Percentiles rank a stretch among this genome's conserved stretches.
These are phyloP conservation scores for Polydrusus cervinus DNA, from an alignment of 2,888 invertebrate species.

Conservation along the genomic window DNA sequence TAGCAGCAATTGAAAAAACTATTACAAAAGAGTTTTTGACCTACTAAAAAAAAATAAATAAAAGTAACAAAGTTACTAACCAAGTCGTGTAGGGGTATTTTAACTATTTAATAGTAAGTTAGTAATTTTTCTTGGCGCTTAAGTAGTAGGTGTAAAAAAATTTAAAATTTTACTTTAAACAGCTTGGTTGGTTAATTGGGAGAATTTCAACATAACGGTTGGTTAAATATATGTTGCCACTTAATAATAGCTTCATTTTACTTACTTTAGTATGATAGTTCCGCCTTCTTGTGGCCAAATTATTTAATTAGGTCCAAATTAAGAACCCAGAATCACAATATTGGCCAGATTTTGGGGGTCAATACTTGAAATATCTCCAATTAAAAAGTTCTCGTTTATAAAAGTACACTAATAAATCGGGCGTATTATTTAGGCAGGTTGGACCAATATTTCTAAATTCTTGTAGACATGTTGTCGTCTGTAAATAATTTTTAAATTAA, in stretches of 20 bases:
- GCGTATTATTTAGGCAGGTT: too few relatives aligned
- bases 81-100: constrained; percentile 1
- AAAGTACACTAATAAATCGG: too few relatives aligned
- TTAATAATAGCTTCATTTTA: not conserved
- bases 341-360: too few relatives aligned
- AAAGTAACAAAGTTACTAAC: constrained; percentile 8
- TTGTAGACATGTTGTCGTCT: too few relatives aligned
- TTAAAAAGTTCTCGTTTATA: too few relatives aligned
- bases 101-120: constrained; percentile 7
- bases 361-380: too few relatives aligned
- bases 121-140: not conserved
- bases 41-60: constrained; percentile 15
- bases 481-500: too few relatives aligned
- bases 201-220: not conserved
- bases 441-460: too few relatives aligned
- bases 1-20: not conserved
- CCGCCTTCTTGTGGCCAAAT: too few relatives aligned
- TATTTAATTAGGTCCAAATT: too few relatives aligned
- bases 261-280: not conserved
- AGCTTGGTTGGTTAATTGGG: not conserved
- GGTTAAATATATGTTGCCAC: not conserved
- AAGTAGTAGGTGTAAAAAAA: constrained; percentile 19
- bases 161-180: not conserved
- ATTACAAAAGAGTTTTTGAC: constrained; percentile 18
- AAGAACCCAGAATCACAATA: too few relatives aligned